A percentile compares a stretch with the other conserved stretches of the same genome.
Evolutionary conservation across 2,113 vertebrate species (phyloP).

Genomic region (Cyprinodon brontotheroides): DNA sequence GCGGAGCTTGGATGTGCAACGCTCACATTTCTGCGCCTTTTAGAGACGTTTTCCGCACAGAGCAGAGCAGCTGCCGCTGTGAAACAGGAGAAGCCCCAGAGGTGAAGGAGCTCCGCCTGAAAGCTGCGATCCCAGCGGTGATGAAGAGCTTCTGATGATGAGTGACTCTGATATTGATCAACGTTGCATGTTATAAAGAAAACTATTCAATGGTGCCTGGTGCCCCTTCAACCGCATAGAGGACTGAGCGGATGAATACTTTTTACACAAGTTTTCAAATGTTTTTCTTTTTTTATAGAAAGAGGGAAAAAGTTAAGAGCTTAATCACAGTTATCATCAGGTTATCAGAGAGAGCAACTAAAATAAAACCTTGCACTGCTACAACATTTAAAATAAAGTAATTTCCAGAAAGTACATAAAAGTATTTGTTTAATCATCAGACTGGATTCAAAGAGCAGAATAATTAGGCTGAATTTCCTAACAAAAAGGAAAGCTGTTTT

Average conservation of each 20-base stretch:
- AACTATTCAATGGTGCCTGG: slow-evolving; percentile 13
- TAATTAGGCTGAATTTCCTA: not conserved
- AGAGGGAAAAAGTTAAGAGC: not conserved
- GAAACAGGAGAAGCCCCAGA: slow-evolving; percentile 67
- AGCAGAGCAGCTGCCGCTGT: slow-evolving; percentile 58
- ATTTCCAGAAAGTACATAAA: not conserved
- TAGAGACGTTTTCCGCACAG: slow-evolving; percentile 10
- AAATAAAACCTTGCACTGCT: too few relatives aligned
- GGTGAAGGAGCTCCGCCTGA: slow-evolving; percentile 61
- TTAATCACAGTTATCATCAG: not conserved
- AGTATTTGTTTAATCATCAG: not conserved
- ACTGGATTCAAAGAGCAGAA: not conserved
- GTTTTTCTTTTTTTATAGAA: not conserved
- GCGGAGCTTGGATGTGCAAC: slow-evolving; percentile 25
- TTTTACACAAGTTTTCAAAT: not conserved
- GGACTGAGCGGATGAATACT: not conserved
- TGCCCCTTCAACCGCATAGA: slow-evolving; percentile 2
- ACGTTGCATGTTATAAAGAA: slow-evolving; percentile 24
- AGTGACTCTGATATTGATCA: slow-evolving; percentile 69
- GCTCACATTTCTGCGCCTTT: slow-evolving; percentile 17
- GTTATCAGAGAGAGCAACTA: too few relatives aligned
- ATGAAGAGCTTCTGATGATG: slow-evolving; percentile 70
- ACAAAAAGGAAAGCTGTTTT: not conserved
- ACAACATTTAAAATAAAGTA: not conserved
- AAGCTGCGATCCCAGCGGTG: slow-evolving; percentile 58